These are phyloP conservation scores for Microcebus murinus DNA, from an alignment of 2,113 vertebrate genomes.

Conservation along the genomic window DNA sequence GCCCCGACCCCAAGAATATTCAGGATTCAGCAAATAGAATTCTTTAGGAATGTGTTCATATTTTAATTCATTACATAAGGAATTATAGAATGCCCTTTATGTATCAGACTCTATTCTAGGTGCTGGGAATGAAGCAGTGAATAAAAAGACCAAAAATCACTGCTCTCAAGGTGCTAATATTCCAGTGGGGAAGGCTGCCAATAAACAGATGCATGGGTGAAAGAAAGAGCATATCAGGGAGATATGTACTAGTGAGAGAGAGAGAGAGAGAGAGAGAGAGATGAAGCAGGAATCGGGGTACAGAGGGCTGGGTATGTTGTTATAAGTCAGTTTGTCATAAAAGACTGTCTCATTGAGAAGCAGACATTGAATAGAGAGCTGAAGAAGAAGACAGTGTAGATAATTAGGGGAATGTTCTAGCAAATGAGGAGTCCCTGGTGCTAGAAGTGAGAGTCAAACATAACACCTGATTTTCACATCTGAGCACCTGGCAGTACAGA, in stretches of 20 bases:
- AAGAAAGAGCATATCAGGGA: rapidly evolving
- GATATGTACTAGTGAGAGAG: too few species aligned
- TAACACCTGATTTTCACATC: neutral
- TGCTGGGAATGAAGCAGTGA: neutral
- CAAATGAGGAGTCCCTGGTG: neutral
- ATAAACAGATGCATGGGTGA: rapidly evolving
- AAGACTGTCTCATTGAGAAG: neutral
- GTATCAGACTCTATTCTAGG: neutral
- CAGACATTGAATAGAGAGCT: neutral
- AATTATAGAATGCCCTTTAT: neutral
- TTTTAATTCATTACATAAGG: neutral
- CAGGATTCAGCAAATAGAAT: neutral
- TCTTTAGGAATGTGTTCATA: neutral
- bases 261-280: too few species aligned
- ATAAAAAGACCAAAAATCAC: neutral
- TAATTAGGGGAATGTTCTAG: neutral
- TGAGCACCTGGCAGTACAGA: neutral
- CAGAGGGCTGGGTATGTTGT: neutral
- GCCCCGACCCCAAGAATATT: neutral
- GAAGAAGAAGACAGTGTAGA: neutral
- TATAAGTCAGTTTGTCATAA: neutral
- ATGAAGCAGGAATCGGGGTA: too few species aligned
- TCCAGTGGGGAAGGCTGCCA: rapidly evolving
- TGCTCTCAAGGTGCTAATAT: neutral
- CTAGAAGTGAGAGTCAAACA: neutral